These are phyloP conservation scores for Hycleus phaleratus DNA, from an alignment of 1,140 invertebrate genomes.

Conservation along the genomic window DNA sequence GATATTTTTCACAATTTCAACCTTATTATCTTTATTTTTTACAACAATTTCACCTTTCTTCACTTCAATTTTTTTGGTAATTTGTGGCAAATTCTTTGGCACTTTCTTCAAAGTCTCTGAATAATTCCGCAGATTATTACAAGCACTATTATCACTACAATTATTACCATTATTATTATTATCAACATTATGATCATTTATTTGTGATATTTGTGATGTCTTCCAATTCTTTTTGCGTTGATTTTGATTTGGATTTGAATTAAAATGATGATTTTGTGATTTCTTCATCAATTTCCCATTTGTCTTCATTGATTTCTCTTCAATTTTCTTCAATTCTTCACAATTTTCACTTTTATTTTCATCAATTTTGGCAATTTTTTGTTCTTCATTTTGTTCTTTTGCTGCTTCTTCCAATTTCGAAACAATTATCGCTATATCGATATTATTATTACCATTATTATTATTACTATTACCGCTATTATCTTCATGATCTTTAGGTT, in stretches of 20 bases:
- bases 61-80: not conserved
- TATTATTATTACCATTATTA: conserved; percentile 13
- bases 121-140: conserved; percentile 7
- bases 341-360: too few species aligned
- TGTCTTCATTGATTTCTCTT: not conserved
- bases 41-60: conserved; percentile 1
- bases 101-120: conserved; percentile 19
- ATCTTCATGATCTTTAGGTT: not conserved
- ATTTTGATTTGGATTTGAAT: conserved; percentile 1
- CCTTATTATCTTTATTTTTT: not conserved
- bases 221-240: not conserved
- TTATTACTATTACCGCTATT: conserved; percentile 8
- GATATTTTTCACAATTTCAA: not conserved
- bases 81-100: not conserved
- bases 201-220: not conserved
- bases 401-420: conserved; percentile 39
- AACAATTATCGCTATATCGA: conserved; percentile 39
- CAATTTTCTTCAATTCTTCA: too few species aligned
- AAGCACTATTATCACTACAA: too few species aligned
- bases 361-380: not conserved
- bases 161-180: not conserved
- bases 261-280: not conserved
- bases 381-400: conserved; percentile 28
- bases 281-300: not conserved
- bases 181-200: not conserved